A percentile compares a stretch with the other conserved stretches of the same genome.
Evolutionary conservation across 2,113 vertebrate species (phyloP).

Genomic region (Thamnophis sirtalis): DNA sequence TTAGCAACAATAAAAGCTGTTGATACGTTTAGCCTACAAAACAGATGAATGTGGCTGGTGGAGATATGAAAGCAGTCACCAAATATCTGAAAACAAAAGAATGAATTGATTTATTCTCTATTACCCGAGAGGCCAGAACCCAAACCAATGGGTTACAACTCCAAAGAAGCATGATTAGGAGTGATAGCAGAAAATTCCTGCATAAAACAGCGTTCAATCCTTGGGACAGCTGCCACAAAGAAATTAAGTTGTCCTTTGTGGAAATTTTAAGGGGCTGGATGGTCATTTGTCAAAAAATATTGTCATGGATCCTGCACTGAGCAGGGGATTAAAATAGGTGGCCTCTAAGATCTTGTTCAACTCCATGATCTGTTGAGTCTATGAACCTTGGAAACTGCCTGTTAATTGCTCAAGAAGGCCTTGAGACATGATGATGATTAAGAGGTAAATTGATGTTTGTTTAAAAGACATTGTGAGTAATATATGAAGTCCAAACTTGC

Average conservation of each 20-base stretch:
- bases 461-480: not conserved
- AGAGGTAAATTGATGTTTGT: not conserved
- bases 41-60: not conserved
- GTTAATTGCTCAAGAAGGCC: not conserved
- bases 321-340: not conserved
- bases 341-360: not conserved
- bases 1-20: not conserved
- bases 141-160: not conserved
- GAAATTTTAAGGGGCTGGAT: not conserved
- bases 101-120: not conserved
- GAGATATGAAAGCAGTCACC: not conserved
- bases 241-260: not conserved
- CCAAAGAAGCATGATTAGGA: not conserved
- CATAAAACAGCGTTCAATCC: not conserved
- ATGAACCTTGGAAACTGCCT: not conserved
- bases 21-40: not conserved
- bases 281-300: not conserved
- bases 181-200: not conserved
- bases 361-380: not conserved
- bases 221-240: not conserved
- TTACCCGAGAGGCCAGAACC: not conserved
- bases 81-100: not conserved
- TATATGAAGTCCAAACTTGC: not conserved
- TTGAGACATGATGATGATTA: not conserved
- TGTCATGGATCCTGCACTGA: not conserved